These are phyloP conservation scores for Euspilapteryx auroguttella DNA, from an alignment of 2,888 invertebrate species.

Conservation along the genomic window DNA sequence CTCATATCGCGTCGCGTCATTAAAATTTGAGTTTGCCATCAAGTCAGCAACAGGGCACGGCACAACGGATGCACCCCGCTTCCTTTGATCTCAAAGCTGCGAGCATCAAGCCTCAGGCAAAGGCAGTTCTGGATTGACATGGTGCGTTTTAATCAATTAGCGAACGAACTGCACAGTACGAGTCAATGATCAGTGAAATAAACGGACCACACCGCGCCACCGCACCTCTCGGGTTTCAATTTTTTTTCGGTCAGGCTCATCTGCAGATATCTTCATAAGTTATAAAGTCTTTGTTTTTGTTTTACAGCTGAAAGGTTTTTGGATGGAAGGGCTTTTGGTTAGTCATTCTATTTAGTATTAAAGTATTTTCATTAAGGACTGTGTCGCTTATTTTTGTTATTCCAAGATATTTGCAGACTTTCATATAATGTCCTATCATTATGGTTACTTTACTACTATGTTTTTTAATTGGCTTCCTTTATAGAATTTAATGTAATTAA, in stretches of 20 bases:
- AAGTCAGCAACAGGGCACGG: conserved; percentile 12
- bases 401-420: no score
- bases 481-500: no score
- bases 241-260: conserved; percentile 11
- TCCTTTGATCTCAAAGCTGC: conserved; percentile 25
- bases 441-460: no score
- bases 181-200: conserved; percentile 51
- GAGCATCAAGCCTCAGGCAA: background rate
- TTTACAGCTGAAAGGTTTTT: conserved; percentile 11
- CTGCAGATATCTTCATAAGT: conserved; percentile 19
- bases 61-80: conserved; percentile 12
- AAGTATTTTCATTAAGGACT: no score
- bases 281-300: no score
- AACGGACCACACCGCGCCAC: conserved; percentile 29
- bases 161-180: conserved; percentile 37
- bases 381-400: no score
- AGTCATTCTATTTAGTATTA: no score
- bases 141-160: conserved; percentile 60
- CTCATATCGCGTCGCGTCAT: conserved; percentile 12
- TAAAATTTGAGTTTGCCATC: conserved; percentile 9
- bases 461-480: no score
- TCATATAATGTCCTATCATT: no score
- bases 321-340: no score
- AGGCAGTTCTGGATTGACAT: conserved; percentile 30
- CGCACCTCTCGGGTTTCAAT: conserved; percentile 39